Evolutionary conservation across 2,888 invertebrate genomes (phyloP), one percentile per base, ranked within the genome.

Genomic region (Theretra japonica): DNA sequence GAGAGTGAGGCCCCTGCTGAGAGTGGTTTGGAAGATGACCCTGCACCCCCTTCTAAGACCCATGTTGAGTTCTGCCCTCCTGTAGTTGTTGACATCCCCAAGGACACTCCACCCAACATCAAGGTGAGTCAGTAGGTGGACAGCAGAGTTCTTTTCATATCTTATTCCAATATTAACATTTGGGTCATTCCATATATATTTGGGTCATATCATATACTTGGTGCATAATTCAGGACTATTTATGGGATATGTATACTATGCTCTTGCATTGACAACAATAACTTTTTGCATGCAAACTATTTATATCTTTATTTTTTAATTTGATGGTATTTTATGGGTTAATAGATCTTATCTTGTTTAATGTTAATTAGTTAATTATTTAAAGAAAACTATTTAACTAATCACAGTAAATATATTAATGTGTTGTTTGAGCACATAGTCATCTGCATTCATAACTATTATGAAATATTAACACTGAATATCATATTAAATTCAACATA

Each of bases 21-120:
- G 74, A 94, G 94, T 79, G 92, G 94, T 19, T 80, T 87, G 33
- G 94, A 94, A 69, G 94, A 94, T 74, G 94, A 95, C 33, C 72
- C 81, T 0, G 80, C 83, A 56, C 86, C 87, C 0, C 79, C 82
- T 60, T 80, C 81, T 60, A 93, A 92, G 78, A 89, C 86, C 23
- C 96, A 96, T 86, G 97, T 97, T 8, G 97, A 97, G 81, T 96
- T 97, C 79, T 79, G 83, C 77, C 96, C 96, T 76, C 95, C 96
- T 73, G 95, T 96, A 56, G 95, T 96, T 60, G 96, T 96, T 56
- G 96, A 96, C 81, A 92, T 96, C 69, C 91, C 95, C 41, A 90
- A 94, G 71, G 95, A 96, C 75, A 87, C 90, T 59, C 89, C 91
- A 72, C 89, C 88, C 21, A 95, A 95, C 90, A 95, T 95, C 77